phyloP scores from a whole-genome alignment of 1,140 invertebrate species.

The Lamellibrachia luymesi region DNA sequence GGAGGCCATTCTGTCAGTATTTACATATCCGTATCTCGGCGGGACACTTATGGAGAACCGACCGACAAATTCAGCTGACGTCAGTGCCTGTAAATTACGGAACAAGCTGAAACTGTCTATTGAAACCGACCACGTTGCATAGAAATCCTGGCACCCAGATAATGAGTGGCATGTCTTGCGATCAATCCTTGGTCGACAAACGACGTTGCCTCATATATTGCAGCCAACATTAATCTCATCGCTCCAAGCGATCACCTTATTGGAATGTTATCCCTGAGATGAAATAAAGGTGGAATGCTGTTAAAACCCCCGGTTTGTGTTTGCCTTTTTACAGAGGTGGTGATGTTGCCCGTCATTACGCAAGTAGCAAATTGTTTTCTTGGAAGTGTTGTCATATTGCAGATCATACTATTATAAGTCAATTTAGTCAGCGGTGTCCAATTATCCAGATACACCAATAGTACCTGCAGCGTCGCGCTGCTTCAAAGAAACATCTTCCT shows the following conservation, averaged over 20 bases:
- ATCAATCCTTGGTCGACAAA: not conserved
- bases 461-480: too few species aligned
- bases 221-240: not conserved
- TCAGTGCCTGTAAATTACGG: too few species aligned
- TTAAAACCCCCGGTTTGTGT: not conserved
- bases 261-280: not conserved
- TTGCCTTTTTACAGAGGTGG: not conserved
- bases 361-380: not conserved
- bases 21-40: too few species aligned
- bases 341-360: not conserved
- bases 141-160: too few species aligned
- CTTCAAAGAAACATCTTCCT: too few species aligned
- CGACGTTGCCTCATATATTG: not conserved
- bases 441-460: too few species aligned
- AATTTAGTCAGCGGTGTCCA: not conserved
- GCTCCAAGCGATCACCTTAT: not conserved
- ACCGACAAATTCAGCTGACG: too few species aligned
- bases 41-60: too few species aligned
- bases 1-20: too few species aligned
- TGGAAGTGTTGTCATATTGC: not conserved
- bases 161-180: too few species aligned
- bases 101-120: too few species aligned
- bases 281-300: not conserved
- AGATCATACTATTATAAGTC: not conserved
- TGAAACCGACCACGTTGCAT: too few species aligned